These are phyloP conservation scores for Drosophila nebulosa DNA, from an alignment of 1,140 invertebrate genomes.

Conservation along the genomic window DNA sequence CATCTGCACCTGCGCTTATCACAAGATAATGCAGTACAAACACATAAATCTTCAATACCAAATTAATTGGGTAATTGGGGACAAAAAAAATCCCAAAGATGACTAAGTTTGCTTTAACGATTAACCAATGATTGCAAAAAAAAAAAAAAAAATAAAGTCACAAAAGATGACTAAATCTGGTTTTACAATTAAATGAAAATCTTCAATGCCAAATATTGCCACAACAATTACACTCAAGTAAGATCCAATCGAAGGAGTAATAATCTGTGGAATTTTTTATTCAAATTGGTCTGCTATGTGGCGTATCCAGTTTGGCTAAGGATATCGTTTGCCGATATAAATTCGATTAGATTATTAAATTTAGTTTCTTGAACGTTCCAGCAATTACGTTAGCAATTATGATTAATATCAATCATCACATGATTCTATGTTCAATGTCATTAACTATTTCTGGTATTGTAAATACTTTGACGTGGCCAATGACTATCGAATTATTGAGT, in stretches of 20 bases:
- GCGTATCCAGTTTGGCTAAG: no score
- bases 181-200: no score
- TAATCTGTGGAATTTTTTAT: no score
- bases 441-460: background rate
- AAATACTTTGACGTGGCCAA: background rate
- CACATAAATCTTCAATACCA: background rate
- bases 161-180: no score
- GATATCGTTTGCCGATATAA: background rate
- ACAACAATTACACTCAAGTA: no score
- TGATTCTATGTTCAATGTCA: background rate
- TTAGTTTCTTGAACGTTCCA: background rate
- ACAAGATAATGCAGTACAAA: background rate
- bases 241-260: no score
- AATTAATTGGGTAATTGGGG: background rate
- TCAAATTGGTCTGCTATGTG: no score
- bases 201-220: no score
- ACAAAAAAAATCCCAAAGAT: background rate
- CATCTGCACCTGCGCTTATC: background rate
- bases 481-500: background rate
- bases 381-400: background rate
- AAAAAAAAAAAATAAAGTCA: no score
- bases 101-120: background rate
- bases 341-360: background rate
- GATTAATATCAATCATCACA: background rate
- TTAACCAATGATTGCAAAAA: background rate